Evolutionary conservation across 2,888 invertebrate genomes (phyloP).

Genomic region (Perizoma flavofasciatum): DNA sequence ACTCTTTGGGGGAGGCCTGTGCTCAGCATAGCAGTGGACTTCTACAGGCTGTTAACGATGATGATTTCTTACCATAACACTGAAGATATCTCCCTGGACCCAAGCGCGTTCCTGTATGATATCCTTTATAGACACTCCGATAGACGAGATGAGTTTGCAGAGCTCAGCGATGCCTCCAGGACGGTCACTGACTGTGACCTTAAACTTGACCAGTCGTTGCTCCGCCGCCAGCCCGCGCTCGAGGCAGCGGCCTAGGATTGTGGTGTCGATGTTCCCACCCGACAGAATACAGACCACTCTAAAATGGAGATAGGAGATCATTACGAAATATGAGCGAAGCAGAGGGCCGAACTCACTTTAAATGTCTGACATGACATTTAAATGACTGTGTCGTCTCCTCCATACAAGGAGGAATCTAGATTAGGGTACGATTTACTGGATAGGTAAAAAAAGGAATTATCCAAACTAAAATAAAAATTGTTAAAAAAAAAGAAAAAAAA

Average conservation of each 20-base stretch:
- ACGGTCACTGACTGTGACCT: conserved; percentile 90
- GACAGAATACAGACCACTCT: conserved; percentile 94
- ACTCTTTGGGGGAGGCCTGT: no score
- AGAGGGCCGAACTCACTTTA: no score
- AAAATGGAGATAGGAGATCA: conserved; percentile 35
- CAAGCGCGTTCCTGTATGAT: conserved; percentile 98
- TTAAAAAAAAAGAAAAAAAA: no score
- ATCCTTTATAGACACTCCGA: conserved; percentile 96
- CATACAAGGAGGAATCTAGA: no score
- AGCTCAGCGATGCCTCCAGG: conserved; percentile 95
- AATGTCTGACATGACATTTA: no score
- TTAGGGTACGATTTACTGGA: no score
- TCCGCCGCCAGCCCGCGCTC: conserved; percentile 95
- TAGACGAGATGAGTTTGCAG: conserved; percentile 88
- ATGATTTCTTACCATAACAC: conserved; percentile 63
- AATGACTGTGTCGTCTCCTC: no score
- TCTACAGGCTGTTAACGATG: no score
- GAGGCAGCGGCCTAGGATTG: conserved; percentile 93
- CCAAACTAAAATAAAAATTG: no score
- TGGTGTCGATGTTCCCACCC: conserved; percentile 96
- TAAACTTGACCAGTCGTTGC: conserved; percentile 86
- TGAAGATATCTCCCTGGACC: conserved; percentile 94
- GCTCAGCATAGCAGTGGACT: no score
- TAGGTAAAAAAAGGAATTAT: no score
- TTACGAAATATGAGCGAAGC: not conserved